These are phyloP conservation scores for Gymnogyps californianus DNA, from an alignment of 2,113 vertebrate species.

Conservation along the genomic window DNA sequence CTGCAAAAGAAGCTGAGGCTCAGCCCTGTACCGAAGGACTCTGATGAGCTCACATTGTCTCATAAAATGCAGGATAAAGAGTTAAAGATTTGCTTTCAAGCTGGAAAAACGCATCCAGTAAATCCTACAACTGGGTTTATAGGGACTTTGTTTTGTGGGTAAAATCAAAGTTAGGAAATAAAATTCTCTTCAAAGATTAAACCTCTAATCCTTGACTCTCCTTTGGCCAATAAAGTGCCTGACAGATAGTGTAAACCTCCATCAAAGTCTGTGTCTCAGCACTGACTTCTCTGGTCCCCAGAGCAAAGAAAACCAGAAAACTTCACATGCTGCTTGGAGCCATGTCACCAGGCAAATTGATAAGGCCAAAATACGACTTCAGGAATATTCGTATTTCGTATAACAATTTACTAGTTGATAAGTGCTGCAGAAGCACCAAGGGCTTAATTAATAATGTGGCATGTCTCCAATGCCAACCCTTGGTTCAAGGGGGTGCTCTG, in stretches of 20 bases:
- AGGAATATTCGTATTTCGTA: background rate
- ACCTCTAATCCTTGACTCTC: conserved; percentile 28
- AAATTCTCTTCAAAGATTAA: conserved; percentile 58
- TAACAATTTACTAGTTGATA: background rate
- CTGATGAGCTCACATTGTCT: background rate
- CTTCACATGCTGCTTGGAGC: background rate
- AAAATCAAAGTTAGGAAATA: conserved; percentile 55
- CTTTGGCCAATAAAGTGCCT: conserved; percentile 14
- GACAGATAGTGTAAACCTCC: background rate
- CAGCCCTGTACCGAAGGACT: background rate
- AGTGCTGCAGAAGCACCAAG: fast-evolving
- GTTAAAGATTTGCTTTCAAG: conserved; percentile 18
- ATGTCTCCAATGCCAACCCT: background rate
- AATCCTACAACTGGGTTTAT: background rate
- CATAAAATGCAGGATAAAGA: background rate
- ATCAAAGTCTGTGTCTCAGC: background rate
- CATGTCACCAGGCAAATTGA: background rate
- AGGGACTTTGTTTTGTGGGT: conserved; percentile 5
- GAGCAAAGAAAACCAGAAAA: background rate
- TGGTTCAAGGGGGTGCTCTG: background rate
- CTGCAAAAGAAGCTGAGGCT: background rate
- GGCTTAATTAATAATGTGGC: background rate
- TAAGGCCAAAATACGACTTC: background rate
- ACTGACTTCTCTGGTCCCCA: background rate
- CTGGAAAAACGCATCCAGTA: conserved; percentile 15